Evolutionary conservation across 35 echinoderm and acorn worm species (phyloP).

Genomic region (Hemicentrotus pulcherrimus): DNA sequence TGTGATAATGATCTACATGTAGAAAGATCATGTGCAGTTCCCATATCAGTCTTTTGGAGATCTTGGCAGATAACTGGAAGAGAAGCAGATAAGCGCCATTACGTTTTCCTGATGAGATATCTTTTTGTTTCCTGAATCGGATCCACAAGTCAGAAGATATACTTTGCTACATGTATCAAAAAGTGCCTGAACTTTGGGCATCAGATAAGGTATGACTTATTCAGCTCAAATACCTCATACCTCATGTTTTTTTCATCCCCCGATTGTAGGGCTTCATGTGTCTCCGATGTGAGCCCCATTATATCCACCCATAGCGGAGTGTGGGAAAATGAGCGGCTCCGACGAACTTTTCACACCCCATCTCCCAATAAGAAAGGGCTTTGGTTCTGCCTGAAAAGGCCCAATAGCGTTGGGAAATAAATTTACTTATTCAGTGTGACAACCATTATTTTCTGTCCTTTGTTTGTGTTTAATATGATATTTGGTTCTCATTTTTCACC

Average conservation of each 20-base stretch:
- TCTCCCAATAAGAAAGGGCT: constrained; percentile 29
- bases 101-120: neutral
- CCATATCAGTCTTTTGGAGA: neutral
- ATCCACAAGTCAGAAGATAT: neutral
- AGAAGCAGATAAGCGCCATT: neutral
- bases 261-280: constrained; percentile 19
- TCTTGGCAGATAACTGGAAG: neutral
- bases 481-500: constrained; percentile 21
- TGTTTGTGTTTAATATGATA: constrained; percentile 15
- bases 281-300: neutral
- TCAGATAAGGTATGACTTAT: neutral
- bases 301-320: neutral
- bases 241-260: neutral
- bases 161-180: neutral
- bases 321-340: neutral
- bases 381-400: constrained; percentile 24
- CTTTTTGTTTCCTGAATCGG: neutral
- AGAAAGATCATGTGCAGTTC: neutral
- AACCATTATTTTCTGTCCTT: constrained; percentile 17
- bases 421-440: constrained; percentile 44
- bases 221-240: neutral
- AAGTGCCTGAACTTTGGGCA: neutral
- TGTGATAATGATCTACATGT: neutral
- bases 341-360: constrained; percentile 24
- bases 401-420: constrained; percentile 37